These are phyloP conservation scores for Arctocebus calabarensis DNA, from an alignment of 2,797 vertebrate species.

Conservation along the genomic window DNA sequence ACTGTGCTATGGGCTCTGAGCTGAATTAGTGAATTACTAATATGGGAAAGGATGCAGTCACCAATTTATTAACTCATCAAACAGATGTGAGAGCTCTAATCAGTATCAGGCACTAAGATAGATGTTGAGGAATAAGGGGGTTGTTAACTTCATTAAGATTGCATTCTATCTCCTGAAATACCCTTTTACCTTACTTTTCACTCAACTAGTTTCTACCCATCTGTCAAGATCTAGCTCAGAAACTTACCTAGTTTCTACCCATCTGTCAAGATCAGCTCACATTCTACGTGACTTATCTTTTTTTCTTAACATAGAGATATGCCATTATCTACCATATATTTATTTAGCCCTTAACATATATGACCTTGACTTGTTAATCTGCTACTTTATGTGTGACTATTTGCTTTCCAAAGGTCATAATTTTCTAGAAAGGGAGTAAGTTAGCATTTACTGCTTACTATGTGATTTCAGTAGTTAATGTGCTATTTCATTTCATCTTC, in stretches of 20 bases:
- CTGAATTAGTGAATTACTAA: background rate
- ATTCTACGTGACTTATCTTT: constrained; percentile 21
- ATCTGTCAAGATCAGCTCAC: background rate
- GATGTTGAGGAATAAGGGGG: background rate
- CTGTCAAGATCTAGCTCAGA: background rate
- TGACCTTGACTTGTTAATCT: background rate
- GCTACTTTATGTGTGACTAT: background rate
- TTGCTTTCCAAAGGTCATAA: constrained; percentile 33
- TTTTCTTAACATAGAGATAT: constrained; percentile 6
- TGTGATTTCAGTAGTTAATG: constrained; percentile 23
- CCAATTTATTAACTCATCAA: constrained; percentile 21
- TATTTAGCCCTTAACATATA: background rate
- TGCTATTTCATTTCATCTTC: constrained; percentile 2
- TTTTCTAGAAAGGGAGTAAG: background rate
- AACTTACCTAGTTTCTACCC: background rate
- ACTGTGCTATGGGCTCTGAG: too few relatives aligned
- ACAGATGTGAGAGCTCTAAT: background rate
- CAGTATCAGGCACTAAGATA: background rate
- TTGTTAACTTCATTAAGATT: background rate
- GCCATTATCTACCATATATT: background rate
- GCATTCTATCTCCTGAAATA: background rate
- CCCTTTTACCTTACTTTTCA: background rate
- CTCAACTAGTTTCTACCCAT: background rate
- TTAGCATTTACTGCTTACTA: background rate
- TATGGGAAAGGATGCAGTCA: background rate